Percentiles rank a stretch among this genome's conserved stretches.
These are phyloP conservation scores for Paramormyrops hopkinsi DNA, from an alignment of 2,797 vertebrate genomes.

Conservation along the genomic window DNA sequence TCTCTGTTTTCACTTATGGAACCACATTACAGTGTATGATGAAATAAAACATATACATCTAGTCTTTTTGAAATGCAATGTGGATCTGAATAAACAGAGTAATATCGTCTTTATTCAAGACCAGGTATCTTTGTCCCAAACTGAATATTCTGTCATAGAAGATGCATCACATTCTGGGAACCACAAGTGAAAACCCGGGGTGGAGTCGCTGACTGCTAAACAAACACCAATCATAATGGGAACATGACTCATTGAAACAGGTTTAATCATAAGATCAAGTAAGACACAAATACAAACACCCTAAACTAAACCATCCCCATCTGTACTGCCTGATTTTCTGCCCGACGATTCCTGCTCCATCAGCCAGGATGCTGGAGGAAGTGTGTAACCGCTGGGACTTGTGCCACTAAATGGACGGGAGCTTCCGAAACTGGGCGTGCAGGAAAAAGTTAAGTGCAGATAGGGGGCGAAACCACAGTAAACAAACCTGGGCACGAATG, in stretches of 20 bases:
- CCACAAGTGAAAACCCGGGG: neutral
- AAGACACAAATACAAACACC: neutral
- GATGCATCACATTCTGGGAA: neutral
- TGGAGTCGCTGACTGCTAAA: neutral
- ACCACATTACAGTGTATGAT: neutral
- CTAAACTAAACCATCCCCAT: constrained; percentile 30
- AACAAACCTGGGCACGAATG: neutral
- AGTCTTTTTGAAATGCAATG: neutral
- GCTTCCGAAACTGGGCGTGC: neutral
- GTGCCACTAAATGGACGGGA: neutral
- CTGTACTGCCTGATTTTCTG: neutral
- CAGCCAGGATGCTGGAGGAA: neutral
- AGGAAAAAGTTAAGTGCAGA: neutral
- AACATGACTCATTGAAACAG: neutral
- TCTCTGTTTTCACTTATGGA: neutral
- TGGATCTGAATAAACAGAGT: neutral
- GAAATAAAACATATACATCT: neutral
- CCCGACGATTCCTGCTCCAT: neutral
- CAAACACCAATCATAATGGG: neutral
- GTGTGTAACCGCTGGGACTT: neutral
- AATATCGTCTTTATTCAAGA: neutral
- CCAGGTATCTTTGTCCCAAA: neutral
- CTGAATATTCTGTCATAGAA: neutral
- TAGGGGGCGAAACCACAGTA: neutral
- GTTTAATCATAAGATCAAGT: neutral